Base-by-base conservation (phyloP, 2,888 invertebrate species). In the Agrochola macilenta region DNA sequence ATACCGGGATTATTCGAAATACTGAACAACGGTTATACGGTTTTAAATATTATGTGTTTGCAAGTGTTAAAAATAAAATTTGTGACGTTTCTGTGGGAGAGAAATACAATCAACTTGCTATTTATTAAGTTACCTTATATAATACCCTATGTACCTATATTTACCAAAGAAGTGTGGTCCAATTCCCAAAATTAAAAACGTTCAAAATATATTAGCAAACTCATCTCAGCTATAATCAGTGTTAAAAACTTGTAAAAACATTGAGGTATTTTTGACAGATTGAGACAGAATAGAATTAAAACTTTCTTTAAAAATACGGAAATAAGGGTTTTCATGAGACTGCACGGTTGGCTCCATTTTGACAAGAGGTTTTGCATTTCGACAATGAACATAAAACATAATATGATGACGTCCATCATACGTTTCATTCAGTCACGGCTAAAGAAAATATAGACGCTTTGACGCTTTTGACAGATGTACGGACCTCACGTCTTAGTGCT, bases 1-100 rank as follows among this genome's bases (percentile, higher is more conserved):
- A 82, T 76, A 77, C 82, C 72, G 68, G 80, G 86, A 84, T 86
- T 86, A 86, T 82, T 77, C 60, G 80, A 52, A 82, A 82, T 86
- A 74, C 76, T 77, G 86, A 74, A 78, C 79, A 86, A 76, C 35
- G 65, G 83, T 76, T 85, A 81, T 79, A 81, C 54, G 78, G 66
- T 82, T 86, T 86, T 54, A 79, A 82, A 86, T 79, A 81, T 76
- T 66, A 39, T 58, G 20, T 74, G 60, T 70, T 57, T 57, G 8
- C n/a, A 9, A 7, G 52, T 12, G 12, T 30, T 64, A 43, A 26
- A 20, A 49, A 20, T 8, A 72, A 52, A n/a, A 69, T 46, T 4
- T 35, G 4, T 43, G 1, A 8, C 14, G 9, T 5, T 46, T 23
- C 17, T 49, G 0, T 9, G 46, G 3, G 14, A 26, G 9, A 69